Base-by-base conservation (phyloP, 2,888 invertebrate species). In the Theretra japonica region DNA sequence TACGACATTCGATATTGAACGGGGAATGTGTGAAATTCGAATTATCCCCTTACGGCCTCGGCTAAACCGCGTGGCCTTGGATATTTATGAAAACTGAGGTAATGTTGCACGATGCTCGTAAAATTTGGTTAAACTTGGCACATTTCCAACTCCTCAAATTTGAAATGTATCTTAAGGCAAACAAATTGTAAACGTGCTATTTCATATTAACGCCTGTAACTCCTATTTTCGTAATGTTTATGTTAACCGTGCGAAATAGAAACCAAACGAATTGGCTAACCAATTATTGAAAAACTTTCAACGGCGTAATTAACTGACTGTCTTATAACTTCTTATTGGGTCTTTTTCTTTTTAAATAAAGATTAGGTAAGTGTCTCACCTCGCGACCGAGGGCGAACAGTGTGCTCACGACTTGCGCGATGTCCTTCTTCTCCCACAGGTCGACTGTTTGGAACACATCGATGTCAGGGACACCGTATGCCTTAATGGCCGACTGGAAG, bases 371-470 rank as follows among this genome's bases (percentile, higher is more conserved):
- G 70, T 73, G 69, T 72, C 94, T 95, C 92, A 97, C 97, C 95
- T 97, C 96, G 88, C 98, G 96, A 82, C 98, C 98, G 81, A 98
- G 95, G 73, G 98, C 97, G 90, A 97, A 98, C 75, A 98, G 95
- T 80, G 97, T 97, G 91, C 97, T 97, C 88, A 97, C 96, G 71
- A 98, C 97, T 90, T 96, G 96, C 28, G 96, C 96, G 84, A 98
- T 97, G 92, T 98, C 98, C 92, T 98, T 98, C 96, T 97, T 97
- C 91, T 99, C 99, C 96, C 97, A 99, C 70, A 99, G 95, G 90
- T 99, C 99, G 69, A 99, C 98, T 6, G 99, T 99, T 94, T 99
- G 98, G 96, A 99, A 99, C 71, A 98, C 97, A 90, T 99, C 99
- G 76, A 97, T 96, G 87, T 98, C 98, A 70, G 96, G 93, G 21